Evolutionary conservation across 1,140 invertebrate genomes (phyloP).

Genomic region (Caenorhabditis inopinata): DNA sequence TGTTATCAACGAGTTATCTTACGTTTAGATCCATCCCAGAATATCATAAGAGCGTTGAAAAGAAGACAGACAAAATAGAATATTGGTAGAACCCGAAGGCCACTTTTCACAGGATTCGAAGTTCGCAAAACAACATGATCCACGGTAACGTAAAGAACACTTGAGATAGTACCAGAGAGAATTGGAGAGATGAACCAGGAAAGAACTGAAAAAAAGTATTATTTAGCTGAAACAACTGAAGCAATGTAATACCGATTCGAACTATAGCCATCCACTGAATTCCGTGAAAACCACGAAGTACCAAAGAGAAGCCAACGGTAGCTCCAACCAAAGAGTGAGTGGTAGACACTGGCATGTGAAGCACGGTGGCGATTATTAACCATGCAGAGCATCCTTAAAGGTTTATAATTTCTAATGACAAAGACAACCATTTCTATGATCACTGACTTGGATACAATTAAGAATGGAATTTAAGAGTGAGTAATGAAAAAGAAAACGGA

Average conservation of each 20-base stretch:
- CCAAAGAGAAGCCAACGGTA: constrained; percentile 89
- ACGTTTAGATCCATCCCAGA: constrained; percentile 87
- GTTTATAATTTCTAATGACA: no score
- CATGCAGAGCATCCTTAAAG: constrained; percentile 73
- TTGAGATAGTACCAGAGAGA: constrained; percentile 85
- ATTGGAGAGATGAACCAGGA: constrained; percentile 96
- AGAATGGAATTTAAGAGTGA: no score
- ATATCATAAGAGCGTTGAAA: constrained; percentile 86
- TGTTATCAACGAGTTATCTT: constrained; percentile 67
- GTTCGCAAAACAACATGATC: constrained; percentile 73
- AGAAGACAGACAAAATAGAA: constrained; percentile 89
- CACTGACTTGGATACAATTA: no score
- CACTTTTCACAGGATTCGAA: constrained; percentile 78
- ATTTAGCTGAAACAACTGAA: not conserved
- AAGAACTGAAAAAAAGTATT: constrained; percentile 73
- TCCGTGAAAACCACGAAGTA: constrained; percentile 79
- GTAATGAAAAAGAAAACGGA: no score
- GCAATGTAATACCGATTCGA: constrained; percentile 74
- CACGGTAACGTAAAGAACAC: constrained; percentile 78
- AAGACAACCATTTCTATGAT: no score
- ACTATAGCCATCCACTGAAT: constrained; percentile 80
- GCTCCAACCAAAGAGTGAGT: constrained; percentile 96
- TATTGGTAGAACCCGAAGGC: constrained; percentile 80
- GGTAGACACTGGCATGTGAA: constrained; percentile 85
- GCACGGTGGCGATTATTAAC: constrained; percentile 86